Percentiles rank a stretch among this genome's conserved stretches.
These are phyloP conservation scores for Lipotes vexillifer DNA, from an alignment of 2,113 vertebrate genomes.

Conservation along the genomic window DNA sequence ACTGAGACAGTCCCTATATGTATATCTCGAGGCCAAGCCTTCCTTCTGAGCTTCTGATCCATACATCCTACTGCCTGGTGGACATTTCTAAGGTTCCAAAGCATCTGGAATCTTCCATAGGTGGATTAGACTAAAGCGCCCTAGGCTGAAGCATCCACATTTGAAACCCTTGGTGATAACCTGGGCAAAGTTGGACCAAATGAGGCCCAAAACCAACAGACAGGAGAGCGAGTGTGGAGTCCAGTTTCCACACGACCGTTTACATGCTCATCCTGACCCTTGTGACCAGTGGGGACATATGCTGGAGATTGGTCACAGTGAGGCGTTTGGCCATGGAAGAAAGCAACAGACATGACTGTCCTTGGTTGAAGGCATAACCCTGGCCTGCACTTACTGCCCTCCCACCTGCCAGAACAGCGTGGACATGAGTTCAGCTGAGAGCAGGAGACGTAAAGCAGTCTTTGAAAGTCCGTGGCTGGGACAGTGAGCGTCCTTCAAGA, in stretches of 20 bases:
- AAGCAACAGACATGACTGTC: background rate
- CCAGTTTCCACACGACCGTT: background rate
- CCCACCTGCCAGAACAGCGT: background rate
- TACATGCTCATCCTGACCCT: background rate
- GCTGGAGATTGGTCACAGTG: background rate
- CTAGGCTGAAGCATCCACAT: background rate
- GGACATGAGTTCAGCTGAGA: background rate
- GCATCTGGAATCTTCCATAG: background rate
- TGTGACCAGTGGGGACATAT: background rate
- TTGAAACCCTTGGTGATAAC: background rate
- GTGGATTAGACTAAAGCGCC: fast-evolving
- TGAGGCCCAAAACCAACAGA: background rate
- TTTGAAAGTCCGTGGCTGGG: background rate
- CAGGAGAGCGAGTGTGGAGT: background rate
- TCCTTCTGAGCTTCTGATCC: background rate
- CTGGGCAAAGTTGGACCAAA: background rate
- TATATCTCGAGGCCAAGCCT: background rate
- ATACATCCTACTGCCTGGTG: background rate
- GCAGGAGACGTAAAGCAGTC: background rate
- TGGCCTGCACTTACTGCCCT: background rate
- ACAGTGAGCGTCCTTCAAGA: background rate
- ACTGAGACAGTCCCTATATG: background rate
- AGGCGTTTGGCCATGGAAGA: background rate
- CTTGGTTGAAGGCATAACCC: background rate
- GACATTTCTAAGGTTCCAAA: background rate